These are phyloP conservation scores for Lagorchestes hirsutus DNA, from an alignment of 2,797 vertebrate genomes.

Conservation along the genomic window DNA sequence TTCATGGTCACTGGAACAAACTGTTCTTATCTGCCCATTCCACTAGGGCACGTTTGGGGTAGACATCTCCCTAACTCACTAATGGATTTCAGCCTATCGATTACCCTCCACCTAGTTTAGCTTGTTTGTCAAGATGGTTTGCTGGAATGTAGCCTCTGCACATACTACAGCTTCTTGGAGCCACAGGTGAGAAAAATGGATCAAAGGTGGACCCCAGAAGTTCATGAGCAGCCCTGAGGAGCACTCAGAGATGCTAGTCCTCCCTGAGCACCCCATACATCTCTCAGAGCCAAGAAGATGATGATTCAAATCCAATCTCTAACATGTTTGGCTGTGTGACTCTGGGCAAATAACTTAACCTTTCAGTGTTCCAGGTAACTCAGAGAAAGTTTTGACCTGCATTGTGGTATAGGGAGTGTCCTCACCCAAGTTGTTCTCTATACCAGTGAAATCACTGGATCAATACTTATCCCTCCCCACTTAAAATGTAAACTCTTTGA, in stretches of 20 bases:
- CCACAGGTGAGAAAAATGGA: background rate
- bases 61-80: background rate
- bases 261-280: background rate
- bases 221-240: background rate
- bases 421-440: background rate
- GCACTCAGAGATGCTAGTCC: background rate
- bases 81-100: background rate
- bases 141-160: background rate
- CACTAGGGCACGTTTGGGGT: background rate
- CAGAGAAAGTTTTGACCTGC: background rate
- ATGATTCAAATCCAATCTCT: background rate
- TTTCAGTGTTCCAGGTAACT: background rate
- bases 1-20: background rate
- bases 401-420: background rate
- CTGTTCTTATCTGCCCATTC: background rate
- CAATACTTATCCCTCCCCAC: background rate
- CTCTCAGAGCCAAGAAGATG: background rate
- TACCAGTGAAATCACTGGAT: background rate
- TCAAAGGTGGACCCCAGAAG: background rate
- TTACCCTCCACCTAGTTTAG: background rate
- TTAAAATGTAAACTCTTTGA: constrained; percentile 5
- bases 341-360: background rate
- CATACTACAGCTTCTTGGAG: background rate
- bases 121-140: background rate
- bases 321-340: background rate